A percentile compares a stretch with the other conserved stretches of the same genome.
Evolutionary conservation across 92 coral and sea anemone genomes (phyloP).

Genomic region (Bergia puertoricense): DNA sequence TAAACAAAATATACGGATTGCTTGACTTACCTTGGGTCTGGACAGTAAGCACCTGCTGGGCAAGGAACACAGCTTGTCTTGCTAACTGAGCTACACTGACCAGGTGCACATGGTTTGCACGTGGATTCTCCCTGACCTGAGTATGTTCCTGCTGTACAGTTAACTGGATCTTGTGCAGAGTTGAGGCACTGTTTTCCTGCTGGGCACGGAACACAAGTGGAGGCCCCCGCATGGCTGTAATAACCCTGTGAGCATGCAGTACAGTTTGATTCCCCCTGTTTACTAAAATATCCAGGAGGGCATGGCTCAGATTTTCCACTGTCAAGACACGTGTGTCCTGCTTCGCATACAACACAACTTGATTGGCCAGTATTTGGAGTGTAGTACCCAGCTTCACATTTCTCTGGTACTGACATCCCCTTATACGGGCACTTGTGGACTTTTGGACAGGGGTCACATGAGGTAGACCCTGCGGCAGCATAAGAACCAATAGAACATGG

Average conservation of each 20-base stretch:
- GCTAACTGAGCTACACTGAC: conserved; percentile 78
- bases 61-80: conserved; percentile 79
- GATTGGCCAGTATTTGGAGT: conserved; percentile 78
- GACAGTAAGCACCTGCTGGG: conserved; percentile 85
- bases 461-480: conserved; percentile 60
- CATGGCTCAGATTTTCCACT: conserved; percentile 80
- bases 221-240: conserved; percentile 78
- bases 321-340: conserved; percentile 83
- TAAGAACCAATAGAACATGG: conserved; percentile 71
- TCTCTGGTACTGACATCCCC: conserved; percentile 80
- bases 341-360: conserved; percentile 83
- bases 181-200: conserved; percentile 92
- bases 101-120: conserved; percentile 76
- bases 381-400: conserved; percentile 85
- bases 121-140: conserved; percentile 75
- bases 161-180: conserved; percentile 80
- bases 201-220: conserved; percentile 86
- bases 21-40: conserved; percentile 82
- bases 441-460: conserved; percentile 73
- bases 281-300: conserved; percentile 87
- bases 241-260: conserved; percentile 68
- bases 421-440: conserved; percentile 77
- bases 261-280: conserved; percentile 84
- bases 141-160: conserved; percentile 82
- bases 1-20: neutral